Percentiles rank a stretch among this genome's conserved stretches.
Evolutionary conservation across 2,113 vertebrate genomes (phyloP).

Genomic region (Zapornia atra): DNA sequence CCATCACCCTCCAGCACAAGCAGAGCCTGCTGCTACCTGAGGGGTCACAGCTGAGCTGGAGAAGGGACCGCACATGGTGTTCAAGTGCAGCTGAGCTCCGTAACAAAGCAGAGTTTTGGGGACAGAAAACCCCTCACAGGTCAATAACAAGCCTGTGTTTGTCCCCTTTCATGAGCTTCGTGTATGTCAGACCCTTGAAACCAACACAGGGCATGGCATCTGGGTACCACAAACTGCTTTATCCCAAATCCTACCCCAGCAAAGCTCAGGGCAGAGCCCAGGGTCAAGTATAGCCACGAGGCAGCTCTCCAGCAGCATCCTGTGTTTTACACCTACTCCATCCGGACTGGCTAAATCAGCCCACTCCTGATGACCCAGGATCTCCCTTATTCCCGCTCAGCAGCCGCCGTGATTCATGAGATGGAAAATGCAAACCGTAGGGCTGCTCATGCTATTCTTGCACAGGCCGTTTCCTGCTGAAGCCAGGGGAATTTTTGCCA

Average conservation of each 20-base stretch:
- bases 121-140: neutral
- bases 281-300: accelerated
- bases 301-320: neutral
- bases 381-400: neutral
- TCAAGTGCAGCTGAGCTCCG: neutral
- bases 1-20: accelerated
- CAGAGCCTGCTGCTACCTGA: neutral
- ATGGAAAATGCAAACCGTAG: neutral
- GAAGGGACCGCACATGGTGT: neutral
- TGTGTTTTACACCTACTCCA: neutral
- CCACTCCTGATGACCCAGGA: neutral
- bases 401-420: neutral
- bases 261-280: neutral
- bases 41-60: neutral
- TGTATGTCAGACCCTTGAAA: too few species aligned
- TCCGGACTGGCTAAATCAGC: neutral
- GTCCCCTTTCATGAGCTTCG: neutral
- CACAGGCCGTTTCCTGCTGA: constrained; percentile 35
- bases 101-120: neutral
- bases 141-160: neutral
- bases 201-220: neutral
- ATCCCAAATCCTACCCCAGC: neutral
- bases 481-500: constrained; percentile 44
- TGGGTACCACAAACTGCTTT: neutral
- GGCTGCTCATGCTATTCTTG: neutral